A percentile compares a stretch with the other conserved stretches of the same genome.
Evolutionary conservation across 1,140 invertebrate species (phyloP).

Genomic region (Drosophila sechellia): DNA sequence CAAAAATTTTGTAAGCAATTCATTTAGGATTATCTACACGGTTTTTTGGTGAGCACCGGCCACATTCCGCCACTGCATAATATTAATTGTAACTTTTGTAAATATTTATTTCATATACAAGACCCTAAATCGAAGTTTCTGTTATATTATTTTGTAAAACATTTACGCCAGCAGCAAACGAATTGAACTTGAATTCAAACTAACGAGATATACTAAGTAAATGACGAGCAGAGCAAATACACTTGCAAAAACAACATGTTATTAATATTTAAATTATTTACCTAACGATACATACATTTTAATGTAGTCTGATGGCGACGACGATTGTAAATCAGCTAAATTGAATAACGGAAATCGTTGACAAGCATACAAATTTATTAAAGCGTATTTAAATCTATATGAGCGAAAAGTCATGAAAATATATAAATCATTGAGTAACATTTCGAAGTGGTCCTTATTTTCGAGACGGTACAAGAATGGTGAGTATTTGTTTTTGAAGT

Average conservation of each 20-base stretch:
- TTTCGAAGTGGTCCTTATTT: too few species aligned
- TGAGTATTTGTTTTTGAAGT: too few species aligned
- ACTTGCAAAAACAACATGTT: constrained; percentile 61
- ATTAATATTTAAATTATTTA: constrained; percentile 80
- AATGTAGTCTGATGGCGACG: constrained; percentile 56
- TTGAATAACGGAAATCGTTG: constrained; percentile 66
- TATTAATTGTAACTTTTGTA: constrained; percentile 65
- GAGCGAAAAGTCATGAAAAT: constrained; percentile 78
- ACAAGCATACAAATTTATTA: constrained; percentile 70
- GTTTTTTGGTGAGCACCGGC: constrained; percentile 47
- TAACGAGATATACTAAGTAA: constrained; percentile 41
- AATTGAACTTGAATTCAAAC: constrained; percentile 48
- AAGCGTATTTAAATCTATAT: constrained; percentile 76
- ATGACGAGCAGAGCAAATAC: constrained; percentile 19
- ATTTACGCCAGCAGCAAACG: constrained; percentile 47
- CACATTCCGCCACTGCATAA: constrained; percentile 63
- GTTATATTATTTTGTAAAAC: constrained; percentile 25
- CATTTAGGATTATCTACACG: constrained; percentile 55
- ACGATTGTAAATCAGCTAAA: constrained; percentile 69
- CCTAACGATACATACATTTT: constrained; percentile 71
- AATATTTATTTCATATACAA: constrained; percentile 66
- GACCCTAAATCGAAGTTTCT: constrained; percentile 9
- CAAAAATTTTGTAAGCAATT: constrained; percentile 64
- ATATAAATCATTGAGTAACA: constrained; percentile 77
- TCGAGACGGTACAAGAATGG: too few species aligned